Evolutionary conservation across 2,888 invertebrate genomes (phyloP), one percentile per base, ranked within the genome.

Genomic region (Galerucella nymphaeae): DNA sequence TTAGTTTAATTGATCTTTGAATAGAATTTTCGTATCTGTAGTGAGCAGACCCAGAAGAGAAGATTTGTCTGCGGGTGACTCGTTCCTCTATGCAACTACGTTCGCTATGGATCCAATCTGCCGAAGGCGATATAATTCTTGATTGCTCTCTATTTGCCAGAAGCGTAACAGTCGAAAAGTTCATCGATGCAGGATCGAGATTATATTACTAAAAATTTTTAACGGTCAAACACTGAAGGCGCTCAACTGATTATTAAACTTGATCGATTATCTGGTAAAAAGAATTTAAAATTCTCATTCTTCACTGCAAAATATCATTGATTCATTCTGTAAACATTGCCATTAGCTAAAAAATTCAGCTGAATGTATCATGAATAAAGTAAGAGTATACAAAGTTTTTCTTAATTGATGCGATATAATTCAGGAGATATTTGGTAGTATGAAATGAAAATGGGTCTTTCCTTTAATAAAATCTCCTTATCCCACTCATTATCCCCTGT

Each of bases 11-110:
- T 74, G 74, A 70, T 70, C 59, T 70, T 67, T 58, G 71, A 73
- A 76, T 76, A 75, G 74, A 74, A 73, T 61, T 70, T 63, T 58
- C 74, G 70, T 75, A 77, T 77, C 72, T 72, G 70, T 59, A 64
- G 53, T 64, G 68, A 59, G 73, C 76, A 76, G 71, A 67, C 76
- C 73, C 65, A 67, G 62, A 75, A 67, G 57, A 75, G 70, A 66
- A 48, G 63, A 73, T 69, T 72, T 73, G 71, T 72, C 75, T 71
- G 64, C 73, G 73, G 66, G 57, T 61, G 41, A 61, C 64, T 72
- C 59, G 63, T 62, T 62, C 61, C 18, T 13, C 61, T 62, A 65
- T 70, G 48, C 62, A 71, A 58, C 61, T 48, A 48, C 23, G 58
- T 53, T 41, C 41, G 45, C 38, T 16, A 58, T 42, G 61, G 50